phyloP scores from a whole-genome alignment of 2,888 invertebrate species.

The Adelognathus sp. region DNA sequence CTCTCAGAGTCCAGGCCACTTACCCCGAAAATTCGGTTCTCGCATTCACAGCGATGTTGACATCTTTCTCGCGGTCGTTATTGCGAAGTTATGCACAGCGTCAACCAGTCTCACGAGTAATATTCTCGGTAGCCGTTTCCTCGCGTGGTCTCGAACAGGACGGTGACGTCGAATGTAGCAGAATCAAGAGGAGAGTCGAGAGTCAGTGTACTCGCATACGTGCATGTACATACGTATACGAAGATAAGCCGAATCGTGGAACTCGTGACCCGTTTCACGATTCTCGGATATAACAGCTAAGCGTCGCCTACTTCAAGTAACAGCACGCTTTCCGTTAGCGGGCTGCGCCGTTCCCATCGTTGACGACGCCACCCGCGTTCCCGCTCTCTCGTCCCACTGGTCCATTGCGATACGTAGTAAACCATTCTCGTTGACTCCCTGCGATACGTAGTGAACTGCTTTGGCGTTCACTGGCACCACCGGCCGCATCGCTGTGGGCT shows the following conservation, averaged over 20 bases:
- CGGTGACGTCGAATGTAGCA: not conserved
- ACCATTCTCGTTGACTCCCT: not conserved
- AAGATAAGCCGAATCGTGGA: not conserved
- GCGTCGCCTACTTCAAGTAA: slow-evolving; percentile 23
- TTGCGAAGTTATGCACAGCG: not conserved
- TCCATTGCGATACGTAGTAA: not conserved
- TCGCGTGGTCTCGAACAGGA: not conserved
- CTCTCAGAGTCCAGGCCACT: not conserved
- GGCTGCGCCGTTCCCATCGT: not conserved
- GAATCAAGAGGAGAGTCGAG: not conserved
- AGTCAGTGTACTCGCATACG: not conserved
- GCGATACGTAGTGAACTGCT: no score
- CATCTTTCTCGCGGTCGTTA: not conserved
- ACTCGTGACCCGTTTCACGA: slow-evolving; percentile 23
- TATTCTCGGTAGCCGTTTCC: not conserved
- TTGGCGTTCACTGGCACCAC: not conserved
- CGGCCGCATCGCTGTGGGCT: not conserved
- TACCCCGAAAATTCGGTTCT: not conserved
- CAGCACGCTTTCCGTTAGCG: slow-evolving; percentile 19
- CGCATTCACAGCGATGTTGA: not conserved
- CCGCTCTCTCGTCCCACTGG: not conserved
- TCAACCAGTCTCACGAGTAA: not conserved
- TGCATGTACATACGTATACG: not conserved
- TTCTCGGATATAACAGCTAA: slow-evolving; percentile 25
- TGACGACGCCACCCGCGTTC: slow-evolving; percentile 4